phyloP scores from a whole-genome alignment of 2,888 invertebrate genomes.

The Acleris cristana region DNA sequence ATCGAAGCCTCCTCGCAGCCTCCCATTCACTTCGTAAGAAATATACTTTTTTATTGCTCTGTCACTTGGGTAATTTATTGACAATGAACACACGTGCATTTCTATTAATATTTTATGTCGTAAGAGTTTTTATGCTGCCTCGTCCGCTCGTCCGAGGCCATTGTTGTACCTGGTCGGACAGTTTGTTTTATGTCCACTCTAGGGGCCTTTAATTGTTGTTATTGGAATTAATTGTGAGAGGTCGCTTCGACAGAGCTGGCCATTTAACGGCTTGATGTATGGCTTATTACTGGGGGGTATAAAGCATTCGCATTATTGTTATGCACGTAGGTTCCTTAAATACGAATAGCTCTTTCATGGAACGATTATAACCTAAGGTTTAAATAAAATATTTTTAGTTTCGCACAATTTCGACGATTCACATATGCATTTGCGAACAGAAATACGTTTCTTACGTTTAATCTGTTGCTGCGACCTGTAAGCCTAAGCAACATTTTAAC shows the following conservation, averaged over 20 bases:
- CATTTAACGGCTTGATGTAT: conserved; percentile 35
- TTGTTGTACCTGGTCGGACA: conserved; percentile 65
- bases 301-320: conserved; percentile 46
- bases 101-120: conserved; percentile 84
- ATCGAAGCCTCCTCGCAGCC: conserved; percentile 77
- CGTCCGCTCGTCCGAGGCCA: conserved; percentile 57
- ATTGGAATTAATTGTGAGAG: conserved; percentile 60
- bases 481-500: conserved; percentile 40
- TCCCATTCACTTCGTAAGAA: conserved; percentile 82
- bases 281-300: conserved; percentile 47
- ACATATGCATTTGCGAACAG: too few relatives aligned
- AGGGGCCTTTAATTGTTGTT: conserved; percentile 67
- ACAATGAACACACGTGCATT: conserved; percentile 84
- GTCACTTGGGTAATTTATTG: conserved; percentile 83
- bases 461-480: not conserved
- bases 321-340: not conserved
- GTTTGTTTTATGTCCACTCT: conserved; percentile 73
- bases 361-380: too few relatives aligned
- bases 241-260: conserved; percentile 45
- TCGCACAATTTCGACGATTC: too few relatives aligned
- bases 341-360: not conserved
- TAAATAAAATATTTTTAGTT: too few relatives aligned
- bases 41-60: conserved; percentile 82
- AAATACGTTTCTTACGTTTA: not conserved
- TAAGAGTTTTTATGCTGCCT: conserved; percentile 71